Evolutionary conservation across 1,140 invertebrate genomes (phyloP).

Genomic region (Mya arenaria): DNA sequence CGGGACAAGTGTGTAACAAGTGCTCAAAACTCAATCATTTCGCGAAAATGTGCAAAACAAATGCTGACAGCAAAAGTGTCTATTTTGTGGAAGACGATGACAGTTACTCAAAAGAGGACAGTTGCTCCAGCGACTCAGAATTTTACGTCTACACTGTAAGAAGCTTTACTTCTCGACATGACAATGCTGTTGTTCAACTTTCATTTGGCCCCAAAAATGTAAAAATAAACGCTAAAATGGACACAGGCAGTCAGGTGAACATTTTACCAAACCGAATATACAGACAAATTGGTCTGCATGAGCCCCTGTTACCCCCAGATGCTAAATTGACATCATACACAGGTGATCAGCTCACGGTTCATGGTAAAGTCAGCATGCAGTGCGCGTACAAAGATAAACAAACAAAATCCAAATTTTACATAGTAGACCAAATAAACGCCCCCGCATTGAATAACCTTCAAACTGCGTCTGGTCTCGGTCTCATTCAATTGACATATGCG

Average conservation of each 20-base stretch:
- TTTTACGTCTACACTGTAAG: slow-evolving; percentile 11
- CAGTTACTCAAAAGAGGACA: no score
- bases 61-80: background rate
- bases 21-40: slow-evolving; percentile 17
- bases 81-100: background rate
- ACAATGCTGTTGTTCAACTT: background rate
- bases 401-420: background rate
- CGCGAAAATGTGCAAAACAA: background rate
- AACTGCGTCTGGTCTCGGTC: background rate
- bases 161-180: background rate
- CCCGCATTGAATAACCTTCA: background rate
- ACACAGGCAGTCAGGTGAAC: background rate
- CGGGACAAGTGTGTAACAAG: background rate
- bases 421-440: slow-evolving; percentile 6
- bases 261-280: background rate
- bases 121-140: background rate
- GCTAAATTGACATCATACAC: slow-evolving; percentile 8
- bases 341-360: background rate
- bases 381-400: background rate
- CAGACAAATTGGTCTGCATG: background rate
- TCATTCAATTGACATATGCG: slow-evolving; percentile 28
- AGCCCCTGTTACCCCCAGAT: slow-evolving; percentile 1
- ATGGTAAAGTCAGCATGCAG: background rate
- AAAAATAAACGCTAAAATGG: slow-evolving; percentile 1
- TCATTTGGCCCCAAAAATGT: background rate